Percentiles rank a stretch among this genome's conserved stretches.
These are phyloP conservation scores for Ammodramus savannarum DNA, from an alignment of 2,113 vertebrate species.

Conservation along the genomic window DNA sequence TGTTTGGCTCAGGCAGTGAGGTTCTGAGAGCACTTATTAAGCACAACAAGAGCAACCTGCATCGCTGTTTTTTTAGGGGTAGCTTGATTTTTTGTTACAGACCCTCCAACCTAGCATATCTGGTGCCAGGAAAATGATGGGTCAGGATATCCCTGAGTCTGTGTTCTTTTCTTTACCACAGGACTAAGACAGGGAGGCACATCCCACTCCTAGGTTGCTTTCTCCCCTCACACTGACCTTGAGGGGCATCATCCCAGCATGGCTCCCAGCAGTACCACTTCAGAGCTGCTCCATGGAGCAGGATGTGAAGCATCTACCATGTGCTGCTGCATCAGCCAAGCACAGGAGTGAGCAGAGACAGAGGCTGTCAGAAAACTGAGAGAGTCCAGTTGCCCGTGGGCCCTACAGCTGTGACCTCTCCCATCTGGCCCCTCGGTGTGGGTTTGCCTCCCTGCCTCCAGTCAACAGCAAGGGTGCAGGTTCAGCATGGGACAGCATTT, in stretches of 20 bases:
- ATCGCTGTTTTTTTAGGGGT: not conserved
- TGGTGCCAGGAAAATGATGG: not conserved
- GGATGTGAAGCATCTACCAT: not conserved
- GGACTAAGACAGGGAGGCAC: not conserved
- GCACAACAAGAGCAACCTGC: not conserved
- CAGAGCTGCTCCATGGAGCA: not conserved
- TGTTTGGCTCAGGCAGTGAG: not conserved
- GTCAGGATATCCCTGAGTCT: not conserved
- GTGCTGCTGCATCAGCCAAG: not conserved
- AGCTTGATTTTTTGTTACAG: not conserved
- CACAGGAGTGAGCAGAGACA: not conserved
- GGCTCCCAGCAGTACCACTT: not conserved
- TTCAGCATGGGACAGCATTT: not conserved
- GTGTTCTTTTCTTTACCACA: not conserved
- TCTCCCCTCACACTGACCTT: not conserved
- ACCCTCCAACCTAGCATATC: not conserved
- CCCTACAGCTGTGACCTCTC: not conserved
- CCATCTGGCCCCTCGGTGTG: accelerated
- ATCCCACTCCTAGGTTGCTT: not conserved
- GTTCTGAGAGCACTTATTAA: not conserved
- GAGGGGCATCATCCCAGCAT: not conserved
- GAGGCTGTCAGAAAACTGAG: not conserved
- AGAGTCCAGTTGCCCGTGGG: accelerated
- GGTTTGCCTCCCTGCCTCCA: not conserved
- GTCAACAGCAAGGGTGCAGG: not conserved